These are phyloP conservation scores for Lasioglossum oenotherae DNA, from an alignment of 2,888 invertebrate genomes.

Conservation along the genomic window DNA sequence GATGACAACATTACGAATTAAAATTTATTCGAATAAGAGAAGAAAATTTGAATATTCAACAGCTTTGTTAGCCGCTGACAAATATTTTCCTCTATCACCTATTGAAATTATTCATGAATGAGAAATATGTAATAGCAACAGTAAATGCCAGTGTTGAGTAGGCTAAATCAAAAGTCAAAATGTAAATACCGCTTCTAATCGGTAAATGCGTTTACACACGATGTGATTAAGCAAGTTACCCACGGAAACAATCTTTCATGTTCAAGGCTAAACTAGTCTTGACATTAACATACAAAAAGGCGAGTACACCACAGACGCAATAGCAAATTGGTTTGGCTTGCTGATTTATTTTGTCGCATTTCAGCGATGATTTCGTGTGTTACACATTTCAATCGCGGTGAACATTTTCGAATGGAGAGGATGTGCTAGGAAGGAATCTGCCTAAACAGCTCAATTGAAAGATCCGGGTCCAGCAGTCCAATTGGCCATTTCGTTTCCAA, in stretches of 20 bases:
- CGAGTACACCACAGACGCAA: not conserved
- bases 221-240: not conserved
- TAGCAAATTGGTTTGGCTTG: not conserved
- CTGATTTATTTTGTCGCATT: not conserved
- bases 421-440: slow-evolving; percentile 9
- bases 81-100: not conserved
- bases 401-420: slow-evolving; percentile 2
- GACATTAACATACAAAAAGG: too few species aligned
- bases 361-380: not conserved
- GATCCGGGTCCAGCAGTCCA: slow-evolving; percentile 12
- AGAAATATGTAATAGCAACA: too few species aligned
- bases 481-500: slow-evolving; percentile 8
- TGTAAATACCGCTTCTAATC: not conserved
- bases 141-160: not conserved
- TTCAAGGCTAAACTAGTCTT: not conserved
- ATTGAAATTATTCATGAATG: not conserved
- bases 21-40: not conserved
- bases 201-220: not conserved
- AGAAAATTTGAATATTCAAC: not conserved
- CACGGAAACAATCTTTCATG: not conserved
- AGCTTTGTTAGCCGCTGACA: not conserved
- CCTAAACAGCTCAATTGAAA: slow-evolving; percentile 18
- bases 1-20: not conserved
- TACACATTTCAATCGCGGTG: not conserved
- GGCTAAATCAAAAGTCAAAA: not conserved